Base-by-base conservation (phyloP, 2,888 invertebrate species). In the Slavum lentiscoides region DNA sequence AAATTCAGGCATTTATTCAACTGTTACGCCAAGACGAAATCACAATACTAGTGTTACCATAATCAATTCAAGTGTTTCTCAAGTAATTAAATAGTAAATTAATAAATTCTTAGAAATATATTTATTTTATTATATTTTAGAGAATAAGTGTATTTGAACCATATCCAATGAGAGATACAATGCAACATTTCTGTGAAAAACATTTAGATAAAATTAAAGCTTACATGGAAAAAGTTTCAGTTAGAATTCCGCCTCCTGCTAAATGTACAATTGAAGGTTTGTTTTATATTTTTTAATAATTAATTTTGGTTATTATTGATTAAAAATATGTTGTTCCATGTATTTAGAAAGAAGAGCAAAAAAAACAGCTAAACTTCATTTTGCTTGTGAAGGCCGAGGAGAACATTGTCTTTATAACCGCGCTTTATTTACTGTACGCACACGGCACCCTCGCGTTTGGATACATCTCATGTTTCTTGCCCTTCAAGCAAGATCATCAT, bases 401-500 rank as follows among this genome's bases (percentile, higher is more conserved):
- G 91, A 93, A 85, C 92, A 96, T 87, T 97, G 97, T 87, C 89
- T 97, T 83, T 97, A 95, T 88, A 91, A 92, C 82, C 91, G 92
- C 85, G 91, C 92, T 15, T 91, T 91, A 84, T 94, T 94, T 87
- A 91, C 91, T 17, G 91, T 93, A 91, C 89, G 92, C 84, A 93
- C 93, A 53, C 90, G 94, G 83, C 91, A 92, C 86, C 93, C 96
- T 0, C 90, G 94, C 84, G 92, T 94, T 66, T 97, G 97, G 97
- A 94, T 97, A 83, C 97, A 97, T 88, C 90, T 97, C 73, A 97
- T 97, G 96, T 97, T 97, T 87, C 90, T 97, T 74, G 94, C 96
- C 83, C 90, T 96, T 83, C 96, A 96, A 89, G 94, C 94, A 13
- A 89, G 93, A 82, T 92, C 92, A 84, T 89, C 90, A 73, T 91